Evolutionary conservation across 2,113 vertebrate species (phyloP).

Genomic region (Rhagologus leucostigma): DNA sequence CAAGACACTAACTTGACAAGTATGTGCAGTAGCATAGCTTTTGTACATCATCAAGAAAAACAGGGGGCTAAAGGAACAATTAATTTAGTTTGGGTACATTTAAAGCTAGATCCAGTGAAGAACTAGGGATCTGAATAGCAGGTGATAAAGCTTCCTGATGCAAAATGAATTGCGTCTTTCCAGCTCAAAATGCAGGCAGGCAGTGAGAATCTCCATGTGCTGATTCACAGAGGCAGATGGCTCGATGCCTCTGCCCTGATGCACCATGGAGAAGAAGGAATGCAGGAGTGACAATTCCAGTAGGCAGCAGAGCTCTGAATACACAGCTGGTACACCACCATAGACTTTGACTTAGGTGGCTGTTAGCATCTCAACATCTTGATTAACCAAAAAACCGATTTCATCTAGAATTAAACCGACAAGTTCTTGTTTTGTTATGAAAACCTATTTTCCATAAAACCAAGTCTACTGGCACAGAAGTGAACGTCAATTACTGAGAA

Average conservation of each 20-base stretch:
- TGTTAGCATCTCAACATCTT: background rate
- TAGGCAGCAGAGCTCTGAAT: background rate
- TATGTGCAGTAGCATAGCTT: background rate
- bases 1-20: background rate
- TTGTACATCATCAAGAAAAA: background rate
- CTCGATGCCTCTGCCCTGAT: rapidly evolving
- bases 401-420: background rate
- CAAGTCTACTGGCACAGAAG: background rate
- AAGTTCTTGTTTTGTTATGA: background rate
- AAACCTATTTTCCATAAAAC: background rate
- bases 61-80: background rate
- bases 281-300: background rate
- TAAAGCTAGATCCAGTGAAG: background rate
- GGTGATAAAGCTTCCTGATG: background rate
- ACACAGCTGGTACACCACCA: rapidly evolving
- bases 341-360: background rate
- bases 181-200: background rate
- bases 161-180: background rate
- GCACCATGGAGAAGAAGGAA: background rate
- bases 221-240: background rate
- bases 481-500: background rate
- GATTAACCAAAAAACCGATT: background rate
- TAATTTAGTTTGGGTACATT: background rate
- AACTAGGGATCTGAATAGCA: background rate
- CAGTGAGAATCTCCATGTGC: background rate